A percentile compares a stretch with the other conserved stretches of the same genome.
Evolutionary conservation across 2,888 invertebrate species (phyloP).

Genomic region (Habroteleia sp.): DNA sequence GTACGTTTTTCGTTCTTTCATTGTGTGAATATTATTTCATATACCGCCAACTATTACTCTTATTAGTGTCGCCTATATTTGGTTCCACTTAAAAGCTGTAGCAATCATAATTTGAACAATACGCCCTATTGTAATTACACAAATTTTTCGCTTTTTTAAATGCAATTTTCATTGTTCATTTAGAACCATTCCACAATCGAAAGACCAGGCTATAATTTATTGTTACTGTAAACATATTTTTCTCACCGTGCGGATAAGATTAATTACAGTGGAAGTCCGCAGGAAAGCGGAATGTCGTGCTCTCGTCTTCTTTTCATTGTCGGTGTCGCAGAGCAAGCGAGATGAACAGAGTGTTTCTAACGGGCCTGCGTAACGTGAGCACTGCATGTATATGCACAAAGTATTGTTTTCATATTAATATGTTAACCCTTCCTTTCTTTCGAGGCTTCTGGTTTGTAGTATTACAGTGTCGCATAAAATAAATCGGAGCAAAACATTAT

Average conservation of each 20-base stretch:
- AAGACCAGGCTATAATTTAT: constrained; percentile 16
- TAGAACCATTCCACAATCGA: constrained; percentile 4
- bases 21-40: too few species aligned
- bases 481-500: constrained; percentile 9
- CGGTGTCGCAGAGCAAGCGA: constrained; percentile 7
- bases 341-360: constrained; percentile 16
- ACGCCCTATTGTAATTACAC: too few species aligned
- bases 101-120: too few species aligned
- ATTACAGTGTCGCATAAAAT: constrained; percentile 13
- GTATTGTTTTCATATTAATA: constrained; percentile 47
- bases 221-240: constrained; percentile 29
- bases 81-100: too few species aligned
- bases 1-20: too few species aligned
- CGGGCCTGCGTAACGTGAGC: constrained; percentile 21
- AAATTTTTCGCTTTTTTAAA: background rate
- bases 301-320: constrained; percentile 26
- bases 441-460: too few species aligned
- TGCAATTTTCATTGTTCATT: constrained; percentile 21
- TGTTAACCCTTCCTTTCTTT: constrained; percentile 29
- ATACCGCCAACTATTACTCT: too few species aligned
- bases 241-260: constrained; percentile 22
- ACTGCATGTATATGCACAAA: too few species aligned
- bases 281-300: constrained; percentile 25
- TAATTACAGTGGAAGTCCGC: constrained; percentile 34
- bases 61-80: too few species aligned